Base-by-base conservation (phyloP, 2,888 invertebrate species). In the Stenichneumon culpator region DNA sequence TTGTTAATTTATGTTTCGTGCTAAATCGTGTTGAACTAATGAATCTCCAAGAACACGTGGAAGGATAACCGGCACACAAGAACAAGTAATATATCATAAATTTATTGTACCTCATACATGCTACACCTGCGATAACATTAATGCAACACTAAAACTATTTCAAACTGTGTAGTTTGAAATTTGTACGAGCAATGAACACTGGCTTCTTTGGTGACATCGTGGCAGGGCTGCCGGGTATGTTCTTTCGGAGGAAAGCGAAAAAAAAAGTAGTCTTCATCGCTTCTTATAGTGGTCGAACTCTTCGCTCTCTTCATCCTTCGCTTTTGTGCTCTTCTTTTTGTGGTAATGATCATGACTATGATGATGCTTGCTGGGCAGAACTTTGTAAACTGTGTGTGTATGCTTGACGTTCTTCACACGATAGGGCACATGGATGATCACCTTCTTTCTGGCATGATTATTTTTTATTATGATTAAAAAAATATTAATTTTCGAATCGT, bases 311-410 rank as follows among this genome's bases (percentile, higher is more conserved):
- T 44, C 65, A 25, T 83, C 69, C 60, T 69, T 68, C 28, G 47
- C 19, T 4, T 73, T 50, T n/a, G 89, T 83, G 28, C 86, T 77
- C 74, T 84, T 77, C 22, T 87, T 70, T 28, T 87, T 86, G 32
- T 78, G 32, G 25, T 87, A 3, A 44, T 44, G 44, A 44, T 44
- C 44, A 44, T 44, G 44, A 44, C 44, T 85, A 68, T 73, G 54
- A 81, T 82, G 81, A 50, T 93, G 94, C 86, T 95, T 94, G 85
- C 95, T 96, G 68, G 96, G 95, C 54, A 97, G 94, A 0, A 96
- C 95, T 92, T 96, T 97, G 94, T 95, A 96, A n/a, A 97, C 95
- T 0, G 96, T 97, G 91, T 97, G 97, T 0, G 96, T 96, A 91
- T 97, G 97, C 89, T 96, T 96, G 86, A 96, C 95, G 89, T 96